Percentiles rank a stretch among this genome's conserved stretches.
Evolutionary conservation across 2,888 invertebrate genomes (phyloP).

Genomic region (Volucella inanis): DNA sequence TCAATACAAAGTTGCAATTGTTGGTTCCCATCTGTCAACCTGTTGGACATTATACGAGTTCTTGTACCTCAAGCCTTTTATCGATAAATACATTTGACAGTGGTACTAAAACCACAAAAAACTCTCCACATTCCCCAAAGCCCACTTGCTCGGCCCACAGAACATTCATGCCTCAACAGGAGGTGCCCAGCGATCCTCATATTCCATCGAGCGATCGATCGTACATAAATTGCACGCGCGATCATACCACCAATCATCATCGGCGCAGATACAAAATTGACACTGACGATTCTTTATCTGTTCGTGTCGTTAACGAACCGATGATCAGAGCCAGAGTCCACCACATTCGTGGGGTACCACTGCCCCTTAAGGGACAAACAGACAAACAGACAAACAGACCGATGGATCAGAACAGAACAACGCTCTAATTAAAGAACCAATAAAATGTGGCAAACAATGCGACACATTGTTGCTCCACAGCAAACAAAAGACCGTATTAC

Average conservation of each 20-base stretch:
- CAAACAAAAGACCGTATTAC: neutral
- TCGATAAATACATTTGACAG: conserved; percentile 35
- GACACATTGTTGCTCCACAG: conserved; percentile 40
- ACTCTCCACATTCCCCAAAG: conserved; percentile 24
- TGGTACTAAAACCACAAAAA: conserved; percentile 42
- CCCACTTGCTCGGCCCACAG: conserved; percentile 45
- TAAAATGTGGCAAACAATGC: conserved; percentile 40
- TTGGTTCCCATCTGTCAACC: neutral
- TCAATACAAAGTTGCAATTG: neutral
- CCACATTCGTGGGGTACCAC: neutral
- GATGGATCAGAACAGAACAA: neutral
- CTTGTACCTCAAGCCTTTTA: conserved; percentile 34
- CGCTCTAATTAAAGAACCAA: conserved; percentile 12
- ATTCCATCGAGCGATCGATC: conserved; percentile 18
- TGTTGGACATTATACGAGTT: conserved; percentile 11
- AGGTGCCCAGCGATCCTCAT: conserved; percentile 26
- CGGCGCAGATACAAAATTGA: conserved; percentile 51
- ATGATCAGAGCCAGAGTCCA: conserved; percentile 11
- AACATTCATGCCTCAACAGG: conserved; percentile 35
- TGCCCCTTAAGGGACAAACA: neutral
- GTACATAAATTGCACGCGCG: conserved; percentile 2
- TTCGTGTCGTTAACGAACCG: conserved; percentile 41
- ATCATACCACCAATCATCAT: conserved; percentile 34
- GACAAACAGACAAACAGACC: neutral
- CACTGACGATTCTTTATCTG: conserved; percentile 5